A percentile compares a stretch with the other conserved stretches of the same genome.
Evolutionary conservation across 2,797 vertebrate genomes (phyloP).

Genomic region (Halcyon chelicuti): DNA sequence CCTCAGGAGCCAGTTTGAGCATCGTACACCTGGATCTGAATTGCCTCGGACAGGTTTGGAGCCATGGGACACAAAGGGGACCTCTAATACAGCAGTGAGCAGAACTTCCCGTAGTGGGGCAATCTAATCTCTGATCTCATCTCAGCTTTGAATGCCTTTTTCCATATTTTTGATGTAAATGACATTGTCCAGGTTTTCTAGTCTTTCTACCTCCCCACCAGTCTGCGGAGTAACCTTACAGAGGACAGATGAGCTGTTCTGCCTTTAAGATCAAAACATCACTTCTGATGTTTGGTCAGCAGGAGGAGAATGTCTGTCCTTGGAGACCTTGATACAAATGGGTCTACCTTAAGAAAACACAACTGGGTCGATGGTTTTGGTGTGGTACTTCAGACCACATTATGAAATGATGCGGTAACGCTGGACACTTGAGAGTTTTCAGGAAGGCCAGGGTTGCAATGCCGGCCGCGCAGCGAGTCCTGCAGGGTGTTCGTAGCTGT

Average conservation of each 20-base stretch:
- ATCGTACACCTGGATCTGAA: not conserved
- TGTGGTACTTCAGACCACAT: not conserved
- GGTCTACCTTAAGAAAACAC: not conserved
- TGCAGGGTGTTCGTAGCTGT: not conserved
- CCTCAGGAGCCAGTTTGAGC: not conserved
- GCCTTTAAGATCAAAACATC: not conserved
- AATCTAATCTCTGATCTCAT: constrained; percentile 25
- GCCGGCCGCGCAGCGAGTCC: not conserved
- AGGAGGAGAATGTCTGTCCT: not conserved
- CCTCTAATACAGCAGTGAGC: not conserved
- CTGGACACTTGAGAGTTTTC: not conserved
- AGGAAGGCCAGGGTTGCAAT: not conserved
- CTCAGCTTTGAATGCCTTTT: constrained; percentile 18
- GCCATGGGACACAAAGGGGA: not conserved
- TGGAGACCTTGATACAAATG: not conserved
- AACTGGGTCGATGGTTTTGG: not conserved
- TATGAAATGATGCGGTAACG: not conserved
- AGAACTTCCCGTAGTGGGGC: not conserved
- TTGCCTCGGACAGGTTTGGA: not conserved
- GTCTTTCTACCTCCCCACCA: not conserved
- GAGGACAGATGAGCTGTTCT: not conserved
- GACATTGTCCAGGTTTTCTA: not conserved
- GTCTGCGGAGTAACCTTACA: not conserved
- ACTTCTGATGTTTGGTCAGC: not conserved
- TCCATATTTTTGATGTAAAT: not conserved